A percentile compares a stretch with the other conserved stretches of the same genome.
phyloP scores from a whole-genome alignment of 1,140 invertebrate genomes.

The Drosophila lowei region DNA sequence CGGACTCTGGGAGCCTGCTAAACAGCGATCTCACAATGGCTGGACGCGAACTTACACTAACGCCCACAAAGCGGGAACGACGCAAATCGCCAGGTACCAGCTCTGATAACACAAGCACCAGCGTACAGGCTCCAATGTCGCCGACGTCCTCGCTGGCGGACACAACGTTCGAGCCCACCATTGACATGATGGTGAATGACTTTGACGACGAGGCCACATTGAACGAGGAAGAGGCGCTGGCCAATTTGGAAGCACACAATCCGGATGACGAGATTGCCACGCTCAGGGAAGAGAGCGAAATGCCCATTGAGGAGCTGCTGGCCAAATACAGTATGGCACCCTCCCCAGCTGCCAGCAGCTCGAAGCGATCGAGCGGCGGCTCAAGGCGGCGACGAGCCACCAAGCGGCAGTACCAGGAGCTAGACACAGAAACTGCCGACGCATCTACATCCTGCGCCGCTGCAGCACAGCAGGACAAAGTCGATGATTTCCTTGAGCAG shows the following conservation, averaged over 20 bases:
- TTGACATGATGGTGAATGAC: constrained; percentile 97
- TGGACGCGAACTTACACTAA: constrained; percentile 41
- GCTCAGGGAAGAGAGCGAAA: constrained; percentile 93
- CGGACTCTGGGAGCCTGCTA: constrained; percentile 41
- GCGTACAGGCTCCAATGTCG: constrained; percentile 54
- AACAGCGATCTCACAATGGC: constrained; percentile 48
- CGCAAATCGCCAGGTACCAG: constrained; percentile 63
- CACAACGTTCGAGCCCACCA: constrained; percentile 86
- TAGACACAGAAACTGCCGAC: constrained; percentile 20
- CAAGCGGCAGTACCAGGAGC: constrained; percentile 42
- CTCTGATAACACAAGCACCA: constrained; percentile 37
- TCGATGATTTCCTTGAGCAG: neutral
- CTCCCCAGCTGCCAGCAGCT: constrained; percentile 27
- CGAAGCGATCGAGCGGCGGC: constrained; percentile 23
- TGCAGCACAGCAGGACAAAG: constrained; percentile 6
- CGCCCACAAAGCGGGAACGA: constrained; percentile 65
- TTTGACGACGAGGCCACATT: constrained; percentile 98
- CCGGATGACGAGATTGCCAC: constrained; percentile 94
- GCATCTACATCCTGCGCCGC: constrained; percentile 5
- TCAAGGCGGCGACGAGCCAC: constrained; percentile 32
- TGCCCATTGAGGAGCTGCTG: constrained; percentile 96
- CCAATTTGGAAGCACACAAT: constrained; percentile 90
- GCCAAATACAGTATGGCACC: constrained; percentile 83
- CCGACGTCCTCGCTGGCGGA: constrained; percentile 64
- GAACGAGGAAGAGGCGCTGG: constrained; percentile 97